A percentile compares a stretch with the other conserved stretches of the same genome.
Evolutionary conservation across 2,113 vertebrate species (phyloP).

Genomic region (Ammodytes dubius): DNA sequence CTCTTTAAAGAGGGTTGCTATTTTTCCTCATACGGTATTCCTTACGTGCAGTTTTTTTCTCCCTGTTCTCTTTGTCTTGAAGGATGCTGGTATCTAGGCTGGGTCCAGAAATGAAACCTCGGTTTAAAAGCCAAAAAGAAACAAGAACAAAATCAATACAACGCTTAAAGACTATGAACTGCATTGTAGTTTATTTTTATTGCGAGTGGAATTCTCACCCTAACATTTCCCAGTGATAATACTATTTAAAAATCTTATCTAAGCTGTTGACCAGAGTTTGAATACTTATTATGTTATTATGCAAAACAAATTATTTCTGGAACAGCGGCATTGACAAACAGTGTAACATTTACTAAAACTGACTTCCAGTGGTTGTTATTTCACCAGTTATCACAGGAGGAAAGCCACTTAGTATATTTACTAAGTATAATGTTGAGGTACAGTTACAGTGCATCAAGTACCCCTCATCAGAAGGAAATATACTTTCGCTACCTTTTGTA

Average conservation of each 20-base stretch:
- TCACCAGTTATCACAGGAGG: background rate
- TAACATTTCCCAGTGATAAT: background rate
- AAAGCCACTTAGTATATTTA: background rate
- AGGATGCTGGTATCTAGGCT: slow-evolving; percentile 1
- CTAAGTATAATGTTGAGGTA: background rate
- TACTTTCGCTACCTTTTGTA: no score
- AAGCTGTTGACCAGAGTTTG: background rate
- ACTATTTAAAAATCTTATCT: background rate
- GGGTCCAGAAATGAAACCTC: background rate
- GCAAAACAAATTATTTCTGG: background rate
- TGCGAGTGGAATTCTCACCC: background rate
- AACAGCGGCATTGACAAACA: background rate
- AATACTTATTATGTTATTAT: background rate
- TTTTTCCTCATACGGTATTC: slow-evolving; percentile 44
- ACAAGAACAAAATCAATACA: background rate
- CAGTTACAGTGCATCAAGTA: no score
- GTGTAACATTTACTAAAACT: background rate
- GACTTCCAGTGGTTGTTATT: background rate
- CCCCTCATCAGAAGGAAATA: no score
- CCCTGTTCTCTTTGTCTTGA: slow-evolving; percentile 31
- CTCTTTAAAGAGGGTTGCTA: slow-evolving; percentile 53
- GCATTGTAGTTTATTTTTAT: background rate
- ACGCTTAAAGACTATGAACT: background rate
- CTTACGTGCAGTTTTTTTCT: slow-evolving; percentile 14
- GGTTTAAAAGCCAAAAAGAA: background rate